These are phyloP conservation scores for Amaurobius ferox DNA, from an alignment of 2,888 invertebrate genomes.

Conservation along the genomic window DNA sequence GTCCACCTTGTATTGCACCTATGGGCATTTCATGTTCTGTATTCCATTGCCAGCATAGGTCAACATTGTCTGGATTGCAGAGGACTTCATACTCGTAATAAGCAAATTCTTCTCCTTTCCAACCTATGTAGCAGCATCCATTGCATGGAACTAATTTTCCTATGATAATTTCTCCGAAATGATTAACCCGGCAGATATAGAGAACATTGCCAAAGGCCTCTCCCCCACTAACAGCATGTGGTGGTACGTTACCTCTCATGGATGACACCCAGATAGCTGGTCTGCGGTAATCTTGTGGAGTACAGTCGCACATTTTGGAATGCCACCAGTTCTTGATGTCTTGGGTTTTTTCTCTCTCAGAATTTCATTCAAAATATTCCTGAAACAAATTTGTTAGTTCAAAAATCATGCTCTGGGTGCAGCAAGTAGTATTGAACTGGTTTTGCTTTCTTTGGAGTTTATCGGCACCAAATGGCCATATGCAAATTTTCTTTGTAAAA, in stretches of 20 bases:
- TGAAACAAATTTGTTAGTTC: too few relatives aligned
- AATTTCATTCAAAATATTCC: too few relatives aligned
- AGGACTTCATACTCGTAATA: conserved; percentile 62
- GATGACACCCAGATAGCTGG: conserved; percentile 45
- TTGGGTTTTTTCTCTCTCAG: too few relatives aligned
- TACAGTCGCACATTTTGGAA: conserved; percentile 57
- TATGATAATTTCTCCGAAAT: conserved; percentile 31
- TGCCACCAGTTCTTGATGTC: too few relatives aligned
- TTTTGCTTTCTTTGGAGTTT: too few relatives aligned
- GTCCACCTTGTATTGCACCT: conserved; percentile 55
- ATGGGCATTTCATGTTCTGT: conserved; percentile 29
- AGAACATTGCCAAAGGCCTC: conserved; percentile 39
- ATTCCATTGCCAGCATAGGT: conserved; percentile 46
- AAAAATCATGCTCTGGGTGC: too few relatives aligned
- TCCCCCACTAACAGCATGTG: conserved; percentile 46
- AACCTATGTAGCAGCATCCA: conserved; percentile 53
- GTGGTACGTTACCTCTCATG: conserved; percentile 44
- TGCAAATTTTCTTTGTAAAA: too few relatives aligned
- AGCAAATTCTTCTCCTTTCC: conserved; percentile 58
- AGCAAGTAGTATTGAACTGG: too few relatives aligned
- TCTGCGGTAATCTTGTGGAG: conserved; percentile 42
- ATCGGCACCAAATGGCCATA: too few relatives aligned
- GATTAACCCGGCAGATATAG: conserved; percentile 43
- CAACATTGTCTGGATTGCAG: conserved; percentile 40
- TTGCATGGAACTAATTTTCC: conserved; percentile 42